Evolutionary conservation across 2,113 vertebrate species (phyloP).

Genomic region (Sorex fumeus): DNA sequence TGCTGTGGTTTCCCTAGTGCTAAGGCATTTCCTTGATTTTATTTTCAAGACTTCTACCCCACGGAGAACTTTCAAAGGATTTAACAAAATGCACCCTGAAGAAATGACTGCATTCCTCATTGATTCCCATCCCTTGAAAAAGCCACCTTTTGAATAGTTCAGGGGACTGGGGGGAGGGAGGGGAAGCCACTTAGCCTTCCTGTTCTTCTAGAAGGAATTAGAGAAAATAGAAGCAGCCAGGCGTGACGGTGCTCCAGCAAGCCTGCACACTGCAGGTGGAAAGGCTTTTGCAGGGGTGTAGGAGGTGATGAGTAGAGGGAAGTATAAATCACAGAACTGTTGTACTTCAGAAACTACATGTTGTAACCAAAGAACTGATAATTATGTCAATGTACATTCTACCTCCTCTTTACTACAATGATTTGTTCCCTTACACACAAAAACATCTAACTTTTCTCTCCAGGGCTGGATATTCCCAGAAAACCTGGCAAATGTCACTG

Average conservation of each 20-base stretch:
- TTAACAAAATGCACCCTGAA: constrained; percentile 6
- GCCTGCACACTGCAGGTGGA: background rate
- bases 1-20: background rate
- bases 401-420: background rate
- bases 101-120: background rate
- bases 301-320: background rate
- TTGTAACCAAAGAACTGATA: constrained; percentile 29
- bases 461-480: background rate
- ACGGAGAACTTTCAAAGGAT: background rate
- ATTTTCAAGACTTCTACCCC: background rate
- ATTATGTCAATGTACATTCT: background rate
- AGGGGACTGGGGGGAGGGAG: background rate
- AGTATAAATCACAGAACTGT: background rate
- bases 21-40: background rate
- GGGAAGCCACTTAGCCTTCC: background rate
- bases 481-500: constrained; percentile 23
- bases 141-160: constrained; percentile 27
- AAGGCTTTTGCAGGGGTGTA: background rate
- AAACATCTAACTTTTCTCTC: constrained; percentile 23
- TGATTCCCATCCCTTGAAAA: constrained; percentile 45
- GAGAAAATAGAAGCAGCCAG: constrained; percentile 19
- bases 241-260: background rate
- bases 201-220: constrained; percentile 36
- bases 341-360: background rate
- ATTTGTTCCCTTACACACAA: constrained; percentile 31